These are phyloP conservation scores for Trachymyrmex septentrionalis DNA, from an alignment of 1,140 invertebrate species.

Conservation along the genomic window DNA sequence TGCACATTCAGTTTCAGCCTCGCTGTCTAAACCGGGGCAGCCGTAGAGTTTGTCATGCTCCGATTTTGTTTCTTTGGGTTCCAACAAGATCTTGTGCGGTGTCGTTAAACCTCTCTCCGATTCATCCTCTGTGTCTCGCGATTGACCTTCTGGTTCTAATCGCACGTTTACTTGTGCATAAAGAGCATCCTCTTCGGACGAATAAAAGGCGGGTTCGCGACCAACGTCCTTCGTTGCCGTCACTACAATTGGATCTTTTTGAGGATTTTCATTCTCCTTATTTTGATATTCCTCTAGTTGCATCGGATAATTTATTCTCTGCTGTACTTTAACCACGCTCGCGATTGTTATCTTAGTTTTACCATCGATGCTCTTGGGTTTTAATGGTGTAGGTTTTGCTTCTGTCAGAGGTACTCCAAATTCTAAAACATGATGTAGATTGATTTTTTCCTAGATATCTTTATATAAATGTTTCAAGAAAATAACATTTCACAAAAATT, in stretches of 20 bases:
- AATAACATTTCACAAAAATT: background rate
- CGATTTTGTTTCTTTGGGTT: constrained; percentile 54
- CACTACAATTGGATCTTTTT: constrained; percentile 80
- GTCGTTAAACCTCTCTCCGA: constrained; percentile 75
- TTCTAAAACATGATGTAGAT: constrained; percentile 76
- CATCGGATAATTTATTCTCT: constrained; percentile 79
- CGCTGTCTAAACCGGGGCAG: constrained; percentile 76
- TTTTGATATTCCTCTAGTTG: constrained; percentile 89
- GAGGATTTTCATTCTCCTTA: constrained; percentile 90
- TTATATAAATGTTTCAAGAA: background rate
- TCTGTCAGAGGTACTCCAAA: constrained; percentile 84
- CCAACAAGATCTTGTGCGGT: constrained; percentile 35
- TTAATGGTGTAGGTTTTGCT: constrained; percentile 76
- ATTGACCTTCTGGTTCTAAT: constrained; percentile 84
- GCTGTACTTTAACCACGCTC: constrained; percentile 76
- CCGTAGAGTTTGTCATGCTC: constrained; percentile 75
- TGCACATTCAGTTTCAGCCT: constrained; percentile 72
- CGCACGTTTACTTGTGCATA: constrained; percentile 84
- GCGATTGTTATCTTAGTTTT: constrained; percentile 83
- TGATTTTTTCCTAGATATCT: background rate
- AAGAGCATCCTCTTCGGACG: constrained; percentile 81
- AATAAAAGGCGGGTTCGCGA: constrained; percentile 66
- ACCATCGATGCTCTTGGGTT: constrained; percentile 73
- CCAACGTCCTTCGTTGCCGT: constrained; percentile 41
- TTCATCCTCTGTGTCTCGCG: constrained; percentile 84